Evolutionary conservation across 2,797 vertebrate species (phyloP), one percentile per base, ranked within the genome.

Genomic region (Macrochelys suwanniensis): DNA sequence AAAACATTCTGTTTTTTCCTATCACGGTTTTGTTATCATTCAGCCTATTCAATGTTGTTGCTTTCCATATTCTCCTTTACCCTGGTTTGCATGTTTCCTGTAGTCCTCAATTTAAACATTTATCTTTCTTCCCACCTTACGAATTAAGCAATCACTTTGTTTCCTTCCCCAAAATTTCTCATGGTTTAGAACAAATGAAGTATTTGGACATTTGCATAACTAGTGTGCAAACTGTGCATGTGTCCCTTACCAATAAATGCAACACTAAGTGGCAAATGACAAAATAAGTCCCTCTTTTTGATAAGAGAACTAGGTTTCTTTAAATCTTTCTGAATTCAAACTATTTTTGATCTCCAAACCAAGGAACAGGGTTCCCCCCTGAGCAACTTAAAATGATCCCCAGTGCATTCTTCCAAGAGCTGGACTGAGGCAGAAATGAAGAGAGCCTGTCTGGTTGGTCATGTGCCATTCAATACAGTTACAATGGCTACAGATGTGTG

Each of bases 111-210:
- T 42, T 71, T 42, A 71, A 71, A 71, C 11, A 4, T 37, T 71
- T 23, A 76, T 82, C 71, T 82, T 82, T 59, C 78, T 89, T 94
- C 56, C 57, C 79, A 51, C 7, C 47, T 57, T 71, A 59, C 92
- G 83, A 61, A 45, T 79, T 88, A 71, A 6, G 5, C 71, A 7
- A 78, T 90, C 21, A 1, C 81, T 95, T 95, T 82, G n/a, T 74
- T 89, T 78, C 88, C 85, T 89, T 93, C 37, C 37, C 71, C 53
- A 8, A 80, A 13, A 42, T 42, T 25, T n/a, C 80, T 74, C 56
- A 37, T 84, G 79, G 19, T 90, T 37, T 10, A 16, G 49, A 89
- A 82, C 56, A 74, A 71, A 89, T n/a, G 45, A 86, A 4, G 47
- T 54, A 0, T 82, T 93, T 76, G 71, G 19, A 2, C 23, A 59